Conservation (phyloP, 2,113 vertebrate species). For the Anhinga rufa region DNA sequence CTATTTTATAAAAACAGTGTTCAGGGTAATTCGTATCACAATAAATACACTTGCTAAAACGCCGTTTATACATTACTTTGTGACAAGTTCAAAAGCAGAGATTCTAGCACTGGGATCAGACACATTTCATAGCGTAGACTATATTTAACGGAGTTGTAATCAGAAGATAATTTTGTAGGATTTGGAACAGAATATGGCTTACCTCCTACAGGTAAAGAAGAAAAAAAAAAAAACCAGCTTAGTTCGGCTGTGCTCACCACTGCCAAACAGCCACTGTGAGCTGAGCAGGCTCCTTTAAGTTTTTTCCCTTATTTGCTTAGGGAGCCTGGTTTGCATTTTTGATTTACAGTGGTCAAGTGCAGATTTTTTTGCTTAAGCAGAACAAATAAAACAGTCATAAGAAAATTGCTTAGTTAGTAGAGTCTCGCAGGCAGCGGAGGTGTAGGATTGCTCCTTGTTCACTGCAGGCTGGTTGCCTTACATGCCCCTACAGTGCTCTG, state of each 20-base stretch:
- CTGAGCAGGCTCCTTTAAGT: background rate
- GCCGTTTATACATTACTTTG: background rate
- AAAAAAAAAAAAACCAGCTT: background rate
- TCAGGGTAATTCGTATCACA: background rate
- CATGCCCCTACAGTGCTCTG: conserved; percentile 13
- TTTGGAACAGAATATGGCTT: background rate
- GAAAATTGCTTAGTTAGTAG: background rate
- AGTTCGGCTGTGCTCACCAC: background rate
- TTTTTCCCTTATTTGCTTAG: background rate
- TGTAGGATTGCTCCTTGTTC: background rate
- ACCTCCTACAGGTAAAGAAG: background rate
- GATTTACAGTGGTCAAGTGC: conserved; percentile 5
- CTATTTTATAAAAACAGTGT: background rate
- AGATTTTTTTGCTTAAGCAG: conserved; percentile 11
- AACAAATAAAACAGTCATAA: background rate
- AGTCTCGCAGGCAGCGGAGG: background rate
- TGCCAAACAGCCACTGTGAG: background rate
- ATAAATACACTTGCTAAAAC: background rate
- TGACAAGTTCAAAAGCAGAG: background rate
- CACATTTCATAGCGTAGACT: background rate
- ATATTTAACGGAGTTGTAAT: background rate
- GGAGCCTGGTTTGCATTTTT: conserved; percentile 16
- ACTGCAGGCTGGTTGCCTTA: background rate
- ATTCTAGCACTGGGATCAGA: background rate
- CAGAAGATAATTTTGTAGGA: background rate